Percentiles rank a stretch among this genome's conserved stretches.
Evolutionary conservation across 2,113 vertebrate species (phyloP).

Genomic region (Anhinga rufa): DNA sequence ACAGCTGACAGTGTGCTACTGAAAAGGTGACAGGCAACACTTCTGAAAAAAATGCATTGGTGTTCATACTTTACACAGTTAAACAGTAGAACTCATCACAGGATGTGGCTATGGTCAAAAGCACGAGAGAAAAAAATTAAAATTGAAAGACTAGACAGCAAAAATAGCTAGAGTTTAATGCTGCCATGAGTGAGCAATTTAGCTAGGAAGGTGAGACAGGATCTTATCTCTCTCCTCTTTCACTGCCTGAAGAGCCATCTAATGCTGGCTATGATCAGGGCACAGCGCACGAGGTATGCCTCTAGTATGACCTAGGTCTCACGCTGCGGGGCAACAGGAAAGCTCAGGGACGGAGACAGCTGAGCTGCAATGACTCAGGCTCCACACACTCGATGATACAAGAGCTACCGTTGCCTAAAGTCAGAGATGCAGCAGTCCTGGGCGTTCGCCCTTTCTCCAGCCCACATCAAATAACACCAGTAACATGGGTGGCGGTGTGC

Average conservation of each 20-base stretch:
- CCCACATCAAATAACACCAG: neutral
- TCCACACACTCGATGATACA: neutral
- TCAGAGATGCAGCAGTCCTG: neutral
- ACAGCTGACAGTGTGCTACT: neutral
- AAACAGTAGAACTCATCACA: neutral
- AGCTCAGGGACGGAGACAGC: neutral
- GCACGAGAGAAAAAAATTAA: neutral
- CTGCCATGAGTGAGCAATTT: neutral
- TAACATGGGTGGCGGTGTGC: rapidly evolving
- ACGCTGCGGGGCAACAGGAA: neutral
- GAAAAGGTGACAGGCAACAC: neutral
- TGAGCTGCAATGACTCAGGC: neutral
- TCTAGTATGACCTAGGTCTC: neutral
- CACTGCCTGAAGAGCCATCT: neutral
- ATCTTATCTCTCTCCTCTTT: no score
- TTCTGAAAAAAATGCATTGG: neutral
- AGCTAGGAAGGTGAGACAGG: neutral
- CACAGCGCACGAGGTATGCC: rapidly evolving
- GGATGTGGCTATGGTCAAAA: conserved; percentile 53
- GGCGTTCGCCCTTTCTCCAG: neutral
- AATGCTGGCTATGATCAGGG: neutral
- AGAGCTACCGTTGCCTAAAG: neutral
- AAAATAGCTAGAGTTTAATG: neutral
- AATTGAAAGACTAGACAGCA: neutral
- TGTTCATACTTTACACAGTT: neutral